Conservation (phyloP, 2,888 invertebrate genomes). For the Drosophila melanosoma region DNA sequence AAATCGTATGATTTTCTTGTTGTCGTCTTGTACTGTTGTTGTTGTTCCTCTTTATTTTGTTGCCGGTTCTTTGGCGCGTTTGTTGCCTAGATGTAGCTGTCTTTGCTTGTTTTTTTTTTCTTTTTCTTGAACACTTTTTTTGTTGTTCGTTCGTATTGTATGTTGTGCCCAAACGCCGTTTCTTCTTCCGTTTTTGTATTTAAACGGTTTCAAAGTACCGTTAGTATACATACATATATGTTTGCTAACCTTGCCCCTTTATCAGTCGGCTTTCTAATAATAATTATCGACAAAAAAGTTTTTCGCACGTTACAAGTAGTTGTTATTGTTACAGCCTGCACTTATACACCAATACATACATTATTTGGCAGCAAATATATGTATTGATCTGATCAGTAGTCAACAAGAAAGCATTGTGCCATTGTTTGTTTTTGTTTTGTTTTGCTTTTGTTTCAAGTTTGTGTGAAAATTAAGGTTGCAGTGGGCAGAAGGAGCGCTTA, state of each 20-base stretch:
- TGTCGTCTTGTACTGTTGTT: constrained; percentile 30
- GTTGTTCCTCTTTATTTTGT: constrained; percentile 22
- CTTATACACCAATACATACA: constrained; percentile 1
- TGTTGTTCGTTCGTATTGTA: constrained; percentile 6
- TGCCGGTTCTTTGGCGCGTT: constrained; percentile 51
- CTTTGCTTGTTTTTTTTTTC: constrained; percentile 2
- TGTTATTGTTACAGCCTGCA: constrained; percentile 13
- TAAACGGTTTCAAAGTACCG: constrained; percentile 28
- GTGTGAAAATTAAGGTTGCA: neutral
- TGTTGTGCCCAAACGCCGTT: constrained; percentile 1
- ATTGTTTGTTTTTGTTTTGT: neutral
- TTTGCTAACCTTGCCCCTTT: neutral
- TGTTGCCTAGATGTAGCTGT: constrained; percentile 34
- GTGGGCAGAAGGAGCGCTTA: neutral
- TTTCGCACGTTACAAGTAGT: constrained; percentile 21
- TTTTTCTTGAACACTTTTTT: neutral
- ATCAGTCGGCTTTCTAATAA: neutral
- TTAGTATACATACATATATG: neutral
- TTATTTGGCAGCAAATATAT: neutral
- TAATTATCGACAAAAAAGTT: constrained; percentile 14
- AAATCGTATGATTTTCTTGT: constrained; percentile 74
- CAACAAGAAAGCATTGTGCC: neutral
- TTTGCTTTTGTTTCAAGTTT: neutral
- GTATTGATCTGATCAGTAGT: neutral
- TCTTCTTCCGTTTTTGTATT: constrained; percentile 11